Conservation (phyloP, 2,797 vertebrate genomes). For the Sebastes minor region DNA sequence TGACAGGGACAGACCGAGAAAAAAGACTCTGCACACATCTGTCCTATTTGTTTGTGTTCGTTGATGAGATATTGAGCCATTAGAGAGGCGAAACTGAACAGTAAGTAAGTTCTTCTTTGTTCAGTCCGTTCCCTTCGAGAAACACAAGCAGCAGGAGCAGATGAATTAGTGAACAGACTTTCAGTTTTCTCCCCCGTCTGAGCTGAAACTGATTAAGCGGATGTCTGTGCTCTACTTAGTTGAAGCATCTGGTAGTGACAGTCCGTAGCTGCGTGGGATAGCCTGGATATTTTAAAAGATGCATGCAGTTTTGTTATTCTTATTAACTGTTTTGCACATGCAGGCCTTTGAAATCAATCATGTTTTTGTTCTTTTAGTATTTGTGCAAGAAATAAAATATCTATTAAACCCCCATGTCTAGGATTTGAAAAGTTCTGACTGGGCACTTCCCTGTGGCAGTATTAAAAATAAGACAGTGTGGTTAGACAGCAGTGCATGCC, state of each 20-base stretch:
- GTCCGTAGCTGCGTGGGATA: background rate
- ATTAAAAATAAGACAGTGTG: background rate
- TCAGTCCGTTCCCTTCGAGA: background rate
- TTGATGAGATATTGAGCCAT: background rate
- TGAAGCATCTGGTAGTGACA: slow-evolving; percentile 8
- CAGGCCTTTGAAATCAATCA: background rate
- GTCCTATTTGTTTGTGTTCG: background rate
- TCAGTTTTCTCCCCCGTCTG: background rate
- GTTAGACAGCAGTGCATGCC: background rate
- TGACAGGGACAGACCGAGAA: background rate
- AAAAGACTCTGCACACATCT: background rate
- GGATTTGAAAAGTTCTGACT: background rate
- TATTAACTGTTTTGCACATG: background rate
- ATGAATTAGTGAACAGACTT: background rate
- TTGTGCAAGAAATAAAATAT: background rate
- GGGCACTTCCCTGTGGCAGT: too few relatives aligned
- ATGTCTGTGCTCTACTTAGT: background rate
- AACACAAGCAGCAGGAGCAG: background rate
- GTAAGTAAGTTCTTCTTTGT: background rate
- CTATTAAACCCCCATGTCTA: background rate
- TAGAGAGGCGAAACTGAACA: background rate
- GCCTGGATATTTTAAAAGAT: background rate
- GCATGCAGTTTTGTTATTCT: background rate
- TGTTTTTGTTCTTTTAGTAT: background rate
- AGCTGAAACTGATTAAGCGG: background rate